Percentiles rank a stretch among this genome's conserved stretches.
These are phyloP conservation scores for Champsocephalus gunnari DNA, from an alignment of 2,797 vertebrate species.

Conservation along the genomic window DNA sequence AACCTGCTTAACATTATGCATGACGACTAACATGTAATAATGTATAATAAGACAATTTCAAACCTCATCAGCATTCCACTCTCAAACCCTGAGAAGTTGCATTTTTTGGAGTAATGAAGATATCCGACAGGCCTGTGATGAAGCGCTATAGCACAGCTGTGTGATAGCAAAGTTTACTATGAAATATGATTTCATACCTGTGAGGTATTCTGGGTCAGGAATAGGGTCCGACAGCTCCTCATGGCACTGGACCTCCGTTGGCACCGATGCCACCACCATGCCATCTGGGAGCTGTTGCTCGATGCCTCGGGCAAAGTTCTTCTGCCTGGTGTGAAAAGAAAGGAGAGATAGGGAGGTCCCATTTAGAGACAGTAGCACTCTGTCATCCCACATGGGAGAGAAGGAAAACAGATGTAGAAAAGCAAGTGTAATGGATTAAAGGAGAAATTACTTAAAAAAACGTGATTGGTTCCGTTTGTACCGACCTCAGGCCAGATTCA, in stretches of 20 bases:
- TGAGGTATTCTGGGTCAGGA: slow-evolving; percentile 95
- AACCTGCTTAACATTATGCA: slow-evolving; percentile 5
- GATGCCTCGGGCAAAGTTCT: slow-evolving; percentile 96
- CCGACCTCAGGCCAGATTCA: neutral
- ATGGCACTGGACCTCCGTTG: slow-evolving; percentile 95
- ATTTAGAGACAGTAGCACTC: slow-evolving; percentile 48
- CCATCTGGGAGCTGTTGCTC: slow-evolving; percentile 97
- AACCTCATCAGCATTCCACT: neutral
- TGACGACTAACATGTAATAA: slow-evolving; percentile 13
- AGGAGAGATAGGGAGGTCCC: slow-evolving; percentile 26
- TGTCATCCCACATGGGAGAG: neutral
- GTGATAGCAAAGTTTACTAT: slow-evolving; percentile 32
- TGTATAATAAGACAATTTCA: neutral
- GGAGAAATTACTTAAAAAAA: neutral
- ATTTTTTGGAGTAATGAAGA: slow-evolving; percentile 15
- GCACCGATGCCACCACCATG: slow-evolving; percentile 94
- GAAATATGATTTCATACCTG: slow-evolving; percentile 85
- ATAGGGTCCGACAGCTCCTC: slow-evolving; percentile 95
- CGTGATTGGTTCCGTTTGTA: neutral
- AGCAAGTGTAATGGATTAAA: neutral
- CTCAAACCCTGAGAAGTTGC: neutral
- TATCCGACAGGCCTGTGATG: slow-evolving; percentile 30
- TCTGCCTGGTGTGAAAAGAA: slow-evolving; percentile 86
- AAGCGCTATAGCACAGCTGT: slow-evolving; percentile 37
- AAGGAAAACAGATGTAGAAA: neutral